Conservation (phyloP, 1,140 invertebrate species). For the Sarcophaga bullata region DNA sequence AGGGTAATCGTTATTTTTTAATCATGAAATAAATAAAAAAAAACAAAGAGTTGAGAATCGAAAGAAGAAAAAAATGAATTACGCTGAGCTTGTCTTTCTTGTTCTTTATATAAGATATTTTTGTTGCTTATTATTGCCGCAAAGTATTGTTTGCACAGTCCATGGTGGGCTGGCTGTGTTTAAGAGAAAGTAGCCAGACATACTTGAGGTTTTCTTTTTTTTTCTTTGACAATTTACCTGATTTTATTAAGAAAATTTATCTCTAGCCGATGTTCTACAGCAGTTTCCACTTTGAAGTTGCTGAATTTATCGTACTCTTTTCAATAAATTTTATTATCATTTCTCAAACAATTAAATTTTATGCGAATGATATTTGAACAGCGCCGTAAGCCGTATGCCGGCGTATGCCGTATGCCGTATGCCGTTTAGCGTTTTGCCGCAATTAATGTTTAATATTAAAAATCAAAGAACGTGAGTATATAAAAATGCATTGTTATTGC, state of each 20-base stretch:
- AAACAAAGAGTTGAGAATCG: not conserved
- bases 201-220: slow-evolving; percentile 29
- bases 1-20: slow-evolving; percentile 24
- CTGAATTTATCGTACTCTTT: not conserved
- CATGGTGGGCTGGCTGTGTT: not conserved
- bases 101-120: not conserved
- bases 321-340: not conserved
- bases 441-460: too few relatives aligned
- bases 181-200: slow-evolving; percentile 33
- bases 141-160: not conserved
- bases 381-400: too few relatives aligned
- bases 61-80: too few relatives aligned
- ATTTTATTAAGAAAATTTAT: not conserved
- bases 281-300: not conserved
- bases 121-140: not conserved
- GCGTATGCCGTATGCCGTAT: too few relatives aligned
- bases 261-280: not conserved
- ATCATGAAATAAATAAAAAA: not conserved
- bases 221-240: not conserved
- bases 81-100: not conserved
- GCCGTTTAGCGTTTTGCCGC: too few relatives aligned
- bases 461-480: too few relatives aligned
- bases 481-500: not conserved
- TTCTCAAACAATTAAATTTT: too few relatives aligned
- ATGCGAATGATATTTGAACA: too few relatives aligned